Evolutionary conservation across 2,888 invertebrate genomes (phyloP).

Genomic region (Drosophila paracracens): DNA sequence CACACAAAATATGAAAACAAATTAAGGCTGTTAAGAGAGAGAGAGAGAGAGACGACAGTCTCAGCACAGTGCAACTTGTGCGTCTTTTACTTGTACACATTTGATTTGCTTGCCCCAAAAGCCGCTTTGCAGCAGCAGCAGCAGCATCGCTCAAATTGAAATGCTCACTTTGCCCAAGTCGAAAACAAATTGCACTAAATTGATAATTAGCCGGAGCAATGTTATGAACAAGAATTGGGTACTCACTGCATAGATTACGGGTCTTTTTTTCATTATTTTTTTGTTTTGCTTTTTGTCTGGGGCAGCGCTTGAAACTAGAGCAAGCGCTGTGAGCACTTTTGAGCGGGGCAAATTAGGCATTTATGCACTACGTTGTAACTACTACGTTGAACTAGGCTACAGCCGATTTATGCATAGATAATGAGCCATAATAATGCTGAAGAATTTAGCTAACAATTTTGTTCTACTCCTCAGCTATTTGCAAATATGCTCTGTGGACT

Average conservation of each 20-base stretch:
- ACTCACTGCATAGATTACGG: constrained; percentile 34
- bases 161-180: constrained; percentile 43
- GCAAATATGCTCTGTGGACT: background rate
- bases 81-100: constrained; percentile 17
- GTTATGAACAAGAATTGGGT: constrained; percentile 8
- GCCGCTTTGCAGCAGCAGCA: constrained; percentile 6
- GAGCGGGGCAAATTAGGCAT: constrained; percentile 33
- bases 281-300: background rate
- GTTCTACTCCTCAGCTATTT: background rate
- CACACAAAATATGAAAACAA: constrained; percentile 52
- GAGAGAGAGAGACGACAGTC: background rate
- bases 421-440: constrained; percentile 9
- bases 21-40: constrained; percentile 68
- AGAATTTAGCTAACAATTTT: constrained; percentile 3
- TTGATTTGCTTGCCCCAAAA: constrained; percentile 33
- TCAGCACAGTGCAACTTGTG: constrained; percentile 20
- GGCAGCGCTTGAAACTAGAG: constrained; percentile 6
- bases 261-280: background rate
- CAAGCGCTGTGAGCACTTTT: background rate
- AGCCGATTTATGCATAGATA: constrained; percentile 21
- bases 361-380: constrained; percentile 1
- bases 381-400: constrained; percentile 6
- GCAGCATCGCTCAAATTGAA: constrained; percentile 45
- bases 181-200: constrained; percentile 76
- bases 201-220: constrained; percentile 69